A percentile compares a stretch with the other conserved stretches of the same genome.
phyloP scores from a whole-genome alignment of 2,797 vertebrate genomes.

The Acanthopagrus latus region DNA sequence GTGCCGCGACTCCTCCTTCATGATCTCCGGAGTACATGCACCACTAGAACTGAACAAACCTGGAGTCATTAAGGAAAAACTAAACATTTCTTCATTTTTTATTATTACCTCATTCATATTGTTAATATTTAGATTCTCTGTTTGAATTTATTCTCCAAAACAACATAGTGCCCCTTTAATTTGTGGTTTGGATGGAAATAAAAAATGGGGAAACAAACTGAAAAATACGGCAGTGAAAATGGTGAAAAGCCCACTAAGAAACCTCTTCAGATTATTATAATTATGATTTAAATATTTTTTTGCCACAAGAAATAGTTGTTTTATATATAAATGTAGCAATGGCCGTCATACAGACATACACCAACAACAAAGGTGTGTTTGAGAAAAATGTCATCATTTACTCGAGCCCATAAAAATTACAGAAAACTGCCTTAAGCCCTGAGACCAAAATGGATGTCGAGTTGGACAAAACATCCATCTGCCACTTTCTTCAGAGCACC shows the following conservation, averaged over 20 bases:
- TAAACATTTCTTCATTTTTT: no score
- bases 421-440: conserved; percentile 69
- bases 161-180: no score
- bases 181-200: no score
- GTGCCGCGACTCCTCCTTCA: no score
- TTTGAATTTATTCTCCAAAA: no score
- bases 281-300: neutral
- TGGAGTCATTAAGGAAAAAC: no score
- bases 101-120: no score
- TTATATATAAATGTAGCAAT: conserved; percentile 2
- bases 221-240: no score
- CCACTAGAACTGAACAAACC: no score
- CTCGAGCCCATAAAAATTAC: conserved; percentile 56
- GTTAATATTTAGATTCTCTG: no score
- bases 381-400: conserved; percentile 60
- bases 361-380: conserved; percentile 26
- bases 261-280: neutral
- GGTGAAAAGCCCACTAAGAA: neutral
- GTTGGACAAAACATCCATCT: conserved; percentile 76
- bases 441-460: conserved; percentile 78
- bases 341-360: neutral
- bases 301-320: conserved; percentile 16
- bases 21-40: no score
- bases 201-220: no score
- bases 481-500: conserved; percentile 69